These are phyloP conservation scores for Polymixis lichenea DNA, from an alignment of 2,888 invertebrate species.

Conservation along the genomic window DNA sequence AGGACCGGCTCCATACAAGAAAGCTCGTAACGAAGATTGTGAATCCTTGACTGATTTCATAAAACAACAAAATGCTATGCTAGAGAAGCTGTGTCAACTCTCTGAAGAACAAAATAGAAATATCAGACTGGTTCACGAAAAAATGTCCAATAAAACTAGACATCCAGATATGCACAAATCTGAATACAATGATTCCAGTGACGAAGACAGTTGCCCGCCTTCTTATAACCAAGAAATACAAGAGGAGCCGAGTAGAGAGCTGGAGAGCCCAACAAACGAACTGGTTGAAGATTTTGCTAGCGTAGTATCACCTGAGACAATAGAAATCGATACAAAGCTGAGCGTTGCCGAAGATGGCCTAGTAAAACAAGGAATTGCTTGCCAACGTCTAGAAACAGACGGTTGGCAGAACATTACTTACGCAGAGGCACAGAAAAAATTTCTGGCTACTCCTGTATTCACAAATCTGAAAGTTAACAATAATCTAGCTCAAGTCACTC, in stretches of 20 bases:
- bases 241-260: neutral
- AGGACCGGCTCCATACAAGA: constrained; percentile 1
- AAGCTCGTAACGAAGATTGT: neutral
- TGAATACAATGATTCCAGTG: neutral
- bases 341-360: constrained; percentile 12
- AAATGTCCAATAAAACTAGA: neutral
- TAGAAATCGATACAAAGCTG: neutral
- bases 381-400: constrained; percentile 31
- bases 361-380: constrained; percentile 29
- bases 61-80: constrained; percentile 26
- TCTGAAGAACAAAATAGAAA: constrained; percentile 27
- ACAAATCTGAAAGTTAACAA: constrained; percentile 19
- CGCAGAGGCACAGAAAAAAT: constrained; percentile 1
- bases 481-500: constrained; percentile 5
- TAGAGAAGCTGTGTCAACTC: constrained; percentile 25
- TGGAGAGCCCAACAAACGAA: constrained; percentile 1
- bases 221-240: neutral
- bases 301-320: neutral
- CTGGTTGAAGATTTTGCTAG: neutral
- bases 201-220: neutral
- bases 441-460: constrained; percentile 23
- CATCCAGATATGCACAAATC: neutral
- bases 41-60: constrained; percentile 17
- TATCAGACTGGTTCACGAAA: neutral
- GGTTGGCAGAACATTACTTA: constrained; percentile 16